Evolutionary conservation across 2,888 invertebrate genomes (phyloP).

Genomic region (Horisme vitalbata): DNA sequence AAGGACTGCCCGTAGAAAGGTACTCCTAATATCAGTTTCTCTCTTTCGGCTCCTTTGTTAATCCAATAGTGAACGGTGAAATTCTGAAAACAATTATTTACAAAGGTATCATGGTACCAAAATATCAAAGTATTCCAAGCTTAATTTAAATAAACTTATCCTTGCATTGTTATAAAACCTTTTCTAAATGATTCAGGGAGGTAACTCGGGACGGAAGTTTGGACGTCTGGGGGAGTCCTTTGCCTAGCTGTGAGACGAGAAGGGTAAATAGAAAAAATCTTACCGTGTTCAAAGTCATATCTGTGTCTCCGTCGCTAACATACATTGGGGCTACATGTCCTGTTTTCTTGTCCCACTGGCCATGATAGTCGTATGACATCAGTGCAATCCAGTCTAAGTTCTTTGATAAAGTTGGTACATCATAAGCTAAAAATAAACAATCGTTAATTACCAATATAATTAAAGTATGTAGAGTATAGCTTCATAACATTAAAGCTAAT

Average conservation of each 20-base stretch:
- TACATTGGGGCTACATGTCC: constrained; percentile 96
- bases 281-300: constrained; percentile 89
- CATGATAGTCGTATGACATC: constrained; percentile 96
- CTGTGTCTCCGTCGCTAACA: constrained; percentile 87
- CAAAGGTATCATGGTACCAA: too few relatives aligned
- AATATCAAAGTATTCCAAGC: too few relatives aligned
- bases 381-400: constrained; percentile 95
- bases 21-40: constrained; percentile 92
- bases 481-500: too few relatives aligned
- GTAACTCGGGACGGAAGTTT: too few relatives aligned
- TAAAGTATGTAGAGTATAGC: too few relatives aligned
- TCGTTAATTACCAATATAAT: too few relatives aligned
- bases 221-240: too few relatives aligned
- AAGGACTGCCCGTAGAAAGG: constrained; percentile 96
- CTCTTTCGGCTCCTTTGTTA: constrained; percentile 88
- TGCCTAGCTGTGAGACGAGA: too few relatives aligned
- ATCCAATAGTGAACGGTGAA: constrained; percentile 95
- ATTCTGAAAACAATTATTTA: constrained; percentile 80
- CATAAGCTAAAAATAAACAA: constrained; percentile 78
- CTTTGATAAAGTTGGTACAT: constrained; percentile 88
- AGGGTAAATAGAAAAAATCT: constrained; percentile 14
- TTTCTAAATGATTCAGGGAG: too few relatives aligned
- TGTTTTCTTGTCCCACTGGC: constrained; percentile 95
- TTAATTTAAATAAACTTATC: too few relatives aligned
- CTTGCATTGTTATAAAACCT: too few relatives aligned